These are phyloP conservation scores for Carterocephalus palaemon DNA, from an alignment of 2,888 invertebrate species.

Conservation along the genomic window DNA sequence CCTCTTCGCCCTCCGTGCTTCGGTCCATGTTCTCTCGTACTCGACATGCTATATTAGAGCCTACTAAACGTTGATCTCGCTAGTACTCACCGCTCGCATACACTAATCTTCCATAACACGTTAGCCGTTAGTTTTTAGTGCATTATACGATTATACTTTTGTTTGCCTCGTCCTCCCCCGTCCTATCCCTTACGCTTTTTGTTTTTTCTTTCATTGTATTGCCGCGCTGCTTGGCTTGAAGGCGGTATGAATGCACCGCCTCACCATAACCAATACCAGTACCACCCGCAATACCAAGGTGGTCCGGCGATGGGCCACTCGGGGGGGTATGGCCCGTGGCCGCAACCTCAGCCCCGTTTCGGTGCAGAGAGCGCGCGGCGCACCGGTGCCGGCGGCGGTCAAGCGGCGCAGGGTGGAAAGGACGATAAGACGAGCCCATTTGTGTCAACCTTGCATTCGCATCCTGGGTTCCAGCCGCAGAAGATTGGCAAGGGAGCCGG, in stretches of 20 bases:
- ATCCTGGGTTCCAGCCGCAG: slow-evolving; percentile 95
- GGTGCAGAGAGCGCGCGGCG: slow-evolving; percentile 73
- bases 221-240: slow-evolving; percentile 78
- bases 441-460: slow-evolving; percentile 91
- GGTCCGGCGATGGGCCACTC: slow-evolving; percentile 50
- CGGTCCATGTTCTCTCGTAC: slow-evolving; percentile 38
- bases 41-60: slow-evolving; percentile 48
- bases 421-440: slow-evolving; percentile 90
- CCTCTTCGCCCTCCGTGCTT: too few relatives aligned
- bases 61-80: slow-evolving; percentile 57
- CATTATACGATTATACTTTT: slow-evolving; percentile 45
- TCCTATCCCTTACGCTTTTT: slow-evolving; percentile 74
- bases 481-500: slow-evolving; percentile 89
- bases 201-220: slow-evolving; percentile 79
- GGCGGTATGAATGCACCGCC: slow-evolving; percentile 79
- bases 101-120: slow-evolving; percentile 47
- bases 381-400: slow-evolving; percentile 43
- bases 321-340: slow-evolving; percentile 46
- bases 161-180: slow-evolving; percentile 58
- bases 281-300: slow-evolving; percentile 74
- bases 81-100: slow-evolving; percentile 51
- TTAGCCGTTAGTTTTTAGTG: slow-evolving; percentile 23
- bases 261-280: slow-evolving; percentile 77
- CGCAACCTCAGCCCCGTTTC: slow-evolving; percentile 70
- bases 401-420: slow-evolving; percentile 53